phyloP scores from a whole-genome alignment of 2,888 invertebrate species.

The Stegophylla sp. region DNA sequence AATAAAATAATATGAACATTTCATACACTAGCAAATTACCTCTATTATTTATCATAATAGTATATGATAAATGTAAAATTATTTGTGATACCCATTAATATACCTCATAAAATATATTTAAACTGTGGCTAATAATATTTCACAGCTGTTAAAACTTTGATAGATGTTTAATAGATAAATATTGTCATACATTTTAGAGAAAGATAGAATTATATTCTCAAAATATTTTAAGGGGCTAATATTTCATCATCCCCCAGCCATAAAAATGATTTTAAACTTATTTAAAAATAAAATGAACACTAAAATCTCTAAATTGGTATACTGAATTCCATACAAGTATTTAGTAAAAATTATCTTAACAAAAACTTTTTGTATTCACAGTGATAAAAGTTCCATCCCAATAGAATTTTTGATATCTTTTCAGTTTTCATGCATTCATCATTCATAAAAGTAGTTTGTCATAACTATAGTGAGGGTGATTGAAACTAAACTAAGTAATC shows the following conservation, averaged over 20 bases:
- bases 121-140: too few species aligned
- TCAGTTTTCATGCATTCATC: slow-evolving; percentile 16
- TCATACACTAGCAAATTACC: neutral
- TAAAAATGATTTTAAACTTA: neutral
- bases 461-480: slow-evolving; percentile 10
- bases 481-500: slow-evolving; percentile 41
- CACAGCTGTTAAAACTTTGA: too few species aligned
- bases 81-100: neutral
- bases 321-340: neutral
- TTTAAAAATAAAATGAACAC: too few species aligned
- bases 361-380: neutral
- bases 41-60: neutral
- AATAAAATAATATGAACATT: neutral
- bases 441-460: slow-evolving; percentile 21
- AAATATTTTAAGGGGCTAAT: neutral
- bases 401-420: slow-evolving; percentile 13
- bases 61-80: neutral
- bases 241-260: neutral
- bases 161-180: too few species aligned
- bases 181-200: too few species aligned
- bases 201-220: neutral
- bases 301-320: neutral
- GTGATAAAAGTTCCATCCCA: neutral
- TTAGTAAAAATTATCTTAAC: neutral
- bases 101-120: neutral